phyloP scores from a whole-genome alignment of 1,140 invertebrate species.

The Contarinia nasturtii region DNA sequence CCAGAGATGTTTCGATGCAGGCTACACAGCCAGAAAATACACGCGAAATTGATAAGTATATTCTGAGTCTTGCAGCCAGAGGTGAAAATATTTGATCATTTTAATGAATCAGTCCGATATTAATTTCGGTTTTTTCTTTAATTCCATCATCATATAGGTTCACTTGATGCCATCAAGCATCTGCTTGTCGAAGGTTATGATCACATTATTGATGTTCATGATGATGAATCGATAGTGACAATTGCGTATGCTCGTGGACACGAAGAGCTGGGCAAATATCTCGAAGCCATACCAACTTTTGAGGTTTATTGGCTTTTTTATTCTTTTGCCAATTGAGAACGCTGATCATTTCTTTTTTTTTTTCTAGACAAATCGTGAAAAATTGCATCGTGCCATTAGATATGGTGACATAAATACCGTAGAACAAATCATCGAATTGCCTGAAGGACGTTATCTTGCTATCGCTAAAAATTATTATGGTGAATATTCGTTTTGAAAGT shows the following conservation, averaged over 20 bases:
- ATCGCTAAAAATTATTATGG: constrained; percentile 53
- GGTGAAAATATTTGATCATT: constrained; percentile 29
- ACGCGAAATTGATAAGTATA: constrained; percentile 58
- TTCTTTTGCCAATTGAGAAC: too few relatives aligned
- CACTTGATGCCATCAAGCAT: constrained; percentile 54
- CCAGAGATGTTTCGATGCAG: constrained; percentile 65
- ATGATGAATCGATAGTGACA: constrained; percentile 47
- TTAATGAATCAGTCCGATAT: neutral
- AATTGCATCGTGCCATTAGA: constrained; percentile 54
- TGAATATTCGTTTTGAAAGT: too few relatives aligned
- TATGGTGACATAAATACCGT: constrained; percentile 38
- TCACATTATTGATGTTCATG: constrained; percentile 60
- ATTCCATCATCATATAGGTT: too few relatives aligned
- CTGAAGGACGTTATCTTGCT: constrained; percentile 43
- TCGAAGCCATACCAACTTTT: constrained; percentile 45
- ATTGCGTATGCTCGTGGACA: constrained; percentile 42
- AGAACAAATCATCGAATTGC: constrained; percentile 33
- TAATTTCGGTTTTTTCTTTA: too few relatives aligned
- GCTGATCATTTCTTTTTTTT: constrained; percentile 2
- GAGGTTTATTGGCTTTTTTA: constrained; percentile 37
- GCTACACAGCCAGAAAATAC: constrained; percentile 61
- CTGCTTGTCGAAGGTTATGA: constrained; percentile 70
- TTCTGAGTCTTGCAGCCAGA: constrained; percentile 51
- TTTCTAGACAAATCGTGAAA: constrained; percentile 46
- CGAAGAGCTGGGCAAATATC: constrained; percentile 39